Evolutionary conservation across 2,113 vertebrate genomes (phyloP).

Genomic region (Cryptomyrus ogoouensis): DNA sequence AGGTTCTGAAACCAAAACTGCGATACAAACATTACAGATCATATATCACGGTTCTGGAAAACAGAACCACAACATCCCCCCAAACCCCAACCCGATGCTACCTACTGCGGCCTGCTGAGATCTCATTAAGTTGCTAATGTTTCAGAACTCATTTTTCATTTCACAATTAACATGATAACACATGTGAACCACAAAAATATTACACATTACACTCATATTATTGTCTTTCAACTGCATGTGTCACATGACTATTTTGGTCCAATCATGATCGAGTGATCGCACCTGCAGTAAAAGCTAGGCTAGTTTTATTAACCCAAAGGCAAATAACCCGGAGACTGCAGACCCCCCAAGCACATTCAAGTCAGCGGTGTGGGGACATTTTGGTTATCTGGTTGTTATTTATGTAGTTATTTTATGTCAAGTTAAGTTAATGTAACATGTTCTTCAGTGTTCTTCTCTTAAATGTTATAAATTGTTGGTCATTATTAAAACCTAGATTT

Average conservation of each 20-base stretch:
- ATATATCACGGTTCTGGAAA: neutral
- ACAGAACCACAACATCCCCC: neutral
- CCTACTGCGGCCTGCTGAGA: neutral
- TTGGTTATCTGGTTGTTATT: too few relatives aligned
- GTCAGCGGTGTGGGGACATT: neutral
- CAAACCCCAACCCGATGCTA: neutral
- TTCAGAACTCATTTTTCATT: neutral
- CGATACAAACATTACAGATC: neutral
- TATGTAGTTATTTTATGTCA: too few relatives aligned
- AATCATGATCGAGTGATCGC: neutral
- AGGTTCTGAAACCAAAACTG: neutral
- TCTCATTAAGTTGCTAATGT: neutral
- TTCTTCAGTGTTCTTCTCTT: too few relatives aligned
- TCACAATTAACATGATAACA: neutral
- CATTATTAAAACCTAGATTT: too few relatives aligned
- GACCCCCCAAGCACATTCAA: neutral
- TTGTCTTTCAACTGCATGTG: neutral
- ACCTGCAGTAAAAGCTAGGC: neutral
- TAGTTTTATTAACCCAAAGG: neutral
- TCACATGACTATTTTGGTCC: neutral
- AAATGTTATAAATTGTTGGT: too few relatives aligned
- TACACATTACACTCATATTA: neutral
- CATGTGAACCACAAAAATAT: neutral
- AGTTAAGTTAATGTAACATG: too few relatives aligned
- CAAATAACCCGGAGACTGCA: neutral